These are phyloP conservation scores for Poeciliopsis prolifica DNA, from an alignment of 2,113 vertebrate genomes.

Conservation along the genomic window DNA sequence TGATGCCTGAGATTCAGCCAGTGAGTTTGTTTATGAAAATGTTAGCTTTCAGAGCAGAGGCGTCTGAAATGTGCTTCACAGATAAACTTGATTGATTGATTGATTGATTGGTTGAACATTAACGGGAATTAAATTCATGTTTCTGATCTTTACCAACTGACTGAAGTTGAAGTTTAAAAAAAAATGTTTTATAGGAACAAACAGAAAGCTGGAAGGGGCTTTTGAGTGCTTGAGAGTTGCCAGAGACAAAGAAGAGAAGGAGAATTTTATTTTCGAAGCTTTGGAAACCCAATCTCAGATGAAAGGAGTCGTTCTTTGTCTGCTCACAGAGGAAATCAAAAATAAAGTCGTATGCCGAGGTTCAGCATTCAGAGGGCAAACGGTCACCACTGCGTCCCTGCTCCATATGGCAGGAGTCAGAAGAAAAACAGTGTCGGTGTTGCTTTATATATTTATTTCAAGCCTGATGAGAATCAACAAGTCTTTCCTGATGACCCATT, in stretches of 20 bases:
- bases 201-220: background rate
- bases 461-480: background rate
- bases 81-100: too few relatives aligned
- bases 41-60: constrained; percentile 33
- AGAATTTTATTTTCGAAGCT: constrained; percentile 21
- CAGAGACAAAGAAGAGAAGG: constrained; percentile 14
- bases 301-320: constrained; percentile 43
- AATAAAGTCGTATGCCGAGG: constrained; percentile 66
- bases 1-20: constrained; percentile 31
- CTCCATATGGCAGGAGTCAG: constrained; percentile 27
- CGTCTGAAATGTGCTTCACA: background rate
- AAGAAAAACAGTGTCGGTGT: background rate
- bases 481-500: background rate
- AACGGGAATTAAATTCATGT: background rate
- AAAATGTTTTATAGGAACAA: background rate
- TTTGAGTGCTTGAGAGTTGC: constrained; percentile 4
- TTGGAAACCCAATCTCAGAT: constrained; percentile 45
- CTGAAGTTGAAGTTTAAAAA: background rate
- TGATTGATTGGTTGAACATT: background rate
- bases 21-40: constrained; percentile 33
- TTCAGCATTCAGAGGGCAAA: constrained; percentile 48
- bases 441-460: too few relatives aligned
- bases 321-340: constrained; percentile 67
- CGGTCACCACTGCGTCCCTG: constrained; percentile 41
- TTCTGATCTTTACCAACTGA: background rate